A percentile compares a stretch with the other conserved stretches of the same genome.
These are phyloP conservation scores for Indicator maculatus DNA, from an alignment of 2,113 vertebrate species.

Conservation along the genomic window DNA sequence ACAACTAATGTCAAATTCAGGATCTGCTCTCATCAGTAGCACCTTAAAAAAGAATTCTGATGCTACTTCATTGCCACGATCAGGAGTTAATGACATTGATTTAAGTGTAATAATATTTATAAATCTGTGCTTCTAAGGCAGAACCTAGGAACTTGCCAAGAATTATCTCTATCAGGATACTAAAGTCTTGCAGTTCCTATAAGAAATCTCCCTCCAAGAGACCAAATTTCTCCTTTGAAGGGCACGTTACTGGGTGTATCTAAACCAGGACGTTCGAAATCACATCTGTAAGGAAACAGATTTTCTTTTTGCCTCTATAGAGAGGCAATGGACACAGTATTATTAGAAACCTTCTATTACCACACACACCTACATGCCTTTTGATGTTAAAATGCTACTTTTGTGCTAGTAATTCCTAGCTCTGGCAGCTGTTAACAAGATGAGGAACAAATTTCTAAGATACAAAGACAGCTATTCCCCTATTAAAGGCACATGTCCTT, in stretches of 20 bases:
- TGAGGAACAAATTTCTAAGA: background rate
- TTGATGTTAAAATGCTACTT: background rate
- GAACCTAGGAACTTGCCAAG: background rate
- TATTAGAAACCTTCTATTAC: background rate
- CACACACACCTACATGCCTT: background rate
- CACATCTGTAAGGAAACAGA: background rate
- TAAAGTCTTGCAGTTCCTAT: background rate
- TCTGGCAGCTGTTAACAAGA: background rate
- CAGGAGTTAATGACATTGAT: background rate
- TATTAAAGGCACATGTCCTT: background rate
- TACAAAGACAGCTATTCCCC: background rate
- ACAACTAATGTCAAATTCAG: background rate
- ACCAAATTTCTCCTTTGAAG: rapidly evolving
- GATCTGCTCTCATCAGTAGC: background rate
- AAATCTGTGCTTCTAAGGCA: background rate
- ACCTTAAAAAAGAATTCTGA: background rate
- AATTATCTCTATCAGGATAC: background rate
- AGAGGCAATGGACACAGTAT: background rate
- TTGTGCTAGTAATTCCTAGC: background rate
- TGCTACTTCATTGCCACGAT: background rate
- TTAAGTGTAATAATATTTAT: background rate
- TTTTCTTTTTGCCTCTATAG: too few relatives aligned
- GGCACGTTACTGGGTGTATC: background rate
- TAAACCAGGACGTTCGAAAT: background rate
- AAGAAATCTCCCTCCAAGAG: background rate